Evolutionary conservation across 2,888 invertebrate genomes (phyloP).

Genomic region (Melinaea menophilus): DNA sequence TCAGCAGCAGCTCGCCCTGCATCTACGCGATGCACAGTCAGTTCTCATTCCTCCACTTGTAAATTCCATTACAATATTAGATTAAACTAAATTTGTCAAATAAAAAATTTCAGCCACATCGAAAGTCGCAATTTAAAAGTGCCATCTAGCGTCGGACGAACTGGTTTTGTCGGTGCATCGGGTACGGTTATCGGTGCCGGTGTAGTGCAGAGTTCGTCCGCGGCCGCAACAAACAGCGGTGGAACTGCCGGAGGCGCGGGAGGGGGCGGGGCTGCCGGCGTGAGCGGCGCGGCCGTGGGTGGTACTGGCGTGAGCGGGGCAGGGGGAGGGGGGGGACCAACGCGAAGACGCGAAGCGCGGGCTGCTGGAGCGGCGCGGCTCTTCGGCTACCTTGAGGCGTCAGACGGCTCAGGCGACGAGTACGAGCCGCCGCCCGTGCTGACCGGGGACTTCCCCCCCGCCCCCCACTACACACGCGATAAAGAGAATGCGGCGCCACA

Average conservation of each 20-base stretch:
- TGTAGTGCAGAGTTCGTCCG: conserved; percentile 9
- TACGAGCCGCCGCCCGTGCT: conserved; percentile 55
- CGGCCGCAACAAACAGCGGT: conserved; percentile 17
- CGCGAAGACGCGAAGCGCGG: conserved; percentile 35
- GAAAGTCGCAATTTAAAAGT: conserved; percentile 80
- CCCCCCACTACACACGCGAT: conserved; percentile 50
- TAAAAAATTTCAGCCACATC: conserved; percentile 68
- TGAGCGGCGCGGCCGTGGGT: conserved; percentile 34
- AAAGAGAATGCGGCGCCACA: conserved; percentile 68
- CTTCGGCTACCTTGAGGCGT: conserved; percentile 85
- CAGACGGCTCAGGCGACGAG: conserved; percentile 54
- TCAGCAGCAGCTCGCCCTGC: conserved; percentile 85
- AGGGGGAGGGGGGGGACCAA: conserved; percentile 30
- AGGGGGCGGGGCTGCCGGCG: conserved; percentile 41
- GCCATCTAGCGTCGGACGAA: conserved; percentile 64
- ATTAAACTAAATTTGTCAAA: background rate
- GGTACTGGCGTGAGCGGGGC: conserved; percentile 79
- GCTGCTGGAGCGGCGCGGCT: conserved; percentile 61
- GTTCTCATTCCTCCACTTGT: conserved; percentile 48
- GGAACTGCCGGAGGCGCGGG: conserved; percentile 28
- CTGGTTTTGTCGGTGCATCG: conserved; percentile 21
- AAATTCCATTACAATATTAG: background rate
- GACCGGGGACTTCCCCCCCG: conserved; percentile 43
- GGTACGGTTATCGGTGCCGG: conserved; percentile 28
- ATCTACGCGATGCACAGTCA: conserved; percentile 87